phyloP scores from a whole-genome alignment of 2,888 invertebrate genomes.

The Torymus texanus region DNA sequence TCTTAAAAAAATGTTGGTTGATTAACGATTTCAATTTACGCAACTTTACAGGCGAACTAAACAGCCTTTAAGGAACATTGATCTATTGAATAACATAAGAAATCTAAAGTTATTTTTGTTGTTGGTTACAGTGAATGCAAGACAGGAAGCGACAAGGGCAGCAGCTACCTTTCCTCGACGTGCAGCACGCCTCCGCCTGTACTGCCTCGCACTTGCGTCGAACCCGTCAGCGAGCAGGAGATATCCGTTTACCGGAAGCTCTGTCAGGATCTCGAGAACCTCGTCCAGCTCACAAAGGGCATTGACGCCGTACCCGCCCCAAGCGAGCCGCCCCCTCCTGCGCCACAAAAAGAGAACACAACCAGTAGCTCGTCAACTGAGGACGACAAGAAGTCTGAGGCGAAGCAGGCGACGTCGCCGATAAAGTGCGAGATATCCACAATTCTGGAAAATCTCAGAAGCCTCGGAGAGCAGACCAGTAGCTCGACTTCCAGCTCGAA shows the following conservation, averaged over 20 bases:
- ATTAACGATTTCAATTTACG: too few relatives aligned
- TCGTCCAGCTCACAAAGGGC: conserved; percentile 63
- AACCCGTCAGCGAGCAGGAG: conserved; percentile 64
- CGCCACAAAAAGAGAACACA: background rate
- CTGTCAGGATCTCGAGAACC: conserved; percentile 69
- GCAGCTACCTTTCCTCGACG: conserved; percentile 45
- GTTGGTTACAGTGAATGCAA: conserved; percentile 33
- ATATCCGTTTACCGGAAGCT: conserved; percentile 67
- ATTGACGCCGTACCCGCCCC: conserved; percentile 29
- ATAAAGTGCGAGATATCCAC: conserved; percentile 51
- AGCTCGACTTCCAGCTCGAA: conserved; percentile 28
- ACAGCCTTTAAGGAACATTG: too few relatives aligned
- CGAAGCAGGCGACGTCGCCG: conserved; percentile 14
- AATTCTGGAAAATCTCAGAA: conserved; percentile 45
- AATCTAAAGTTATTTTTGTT: background rate
- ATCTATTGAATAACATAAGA: background rate
- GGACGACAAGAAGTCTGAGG: conserved; percentile 2
- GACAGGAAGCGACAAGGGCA: conserved; percentile 35
- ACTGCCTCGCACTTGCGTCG: background rate
- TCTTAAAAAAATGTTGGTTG: too few relatives aligned
- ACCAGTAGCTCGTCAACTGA: background rate
- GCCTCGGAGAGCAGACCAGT: conserved; percentile 34
- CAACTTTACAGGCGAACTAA: too few relatives aligned
- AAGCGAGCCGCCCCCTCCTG: background rate
- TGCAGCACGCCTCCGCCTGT: conserved; percentile 37